These are phyloP conservation scores for Crax fasciolata DNA, from an alignment of 2,797 vertebrate species.

Conservation along the genomic window DNA sequence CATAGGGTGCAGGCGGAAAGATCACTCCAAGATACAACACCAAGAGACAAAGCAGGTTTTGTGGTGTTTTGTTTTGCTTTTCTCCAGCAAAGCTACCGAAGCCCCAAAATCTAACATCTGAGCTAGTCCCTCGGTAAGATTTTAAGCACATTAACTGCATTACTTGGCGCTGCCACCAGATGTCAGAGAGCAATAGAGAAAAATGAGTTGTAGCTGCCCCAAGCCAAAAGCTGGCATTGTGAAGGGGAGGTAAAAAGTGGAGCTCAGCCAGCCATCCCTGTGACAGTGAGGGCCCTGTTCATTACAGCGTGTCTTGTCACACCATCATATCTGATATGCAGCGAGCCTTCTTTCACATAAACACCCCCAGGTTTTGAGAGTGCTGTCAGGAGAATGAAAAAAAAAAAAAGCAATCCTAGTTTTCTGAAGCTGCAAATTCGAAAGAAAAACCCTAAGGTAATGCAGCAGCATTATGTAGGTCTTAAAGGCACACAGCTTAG, in stretches of 20 bases:
- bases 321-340: not conserved
- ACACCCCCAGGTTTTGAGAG: slow-evolving; percentile 11
- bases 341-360: slow-evolving; percentile 18
- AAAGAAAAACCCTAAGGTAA: slow-evolving; percentile 61
- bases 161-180: slow-evolving; percentile 68
- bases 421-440: slow-evolving; percentile 59
- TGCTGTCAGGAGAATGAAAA: not conserved
- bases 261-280: not conserved
- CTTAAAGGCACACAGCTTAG: slow-evolving; percentile 65
- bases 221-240: not conserved
- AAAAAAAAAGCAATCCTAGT: not conserved
- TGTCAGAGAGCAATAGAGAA: slow-evolving; percentile 70
- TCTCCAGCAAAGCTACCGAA: not conserved
- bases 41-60: not conserved
- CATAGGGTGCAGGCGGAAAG: not conserved
- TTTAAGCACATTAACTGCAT: slow-evolving; percentile 25
- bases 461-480: slow-evolving; percentile 39
- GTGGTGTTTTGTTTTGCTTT: not conserved
- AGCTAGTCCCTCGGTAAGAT: not conserved
- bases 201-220: not conserved
- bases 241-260: not conserved
- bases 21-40: not conserved
- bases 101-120: not conserved
- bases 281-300: not conserved
- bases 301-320: not conserved